Percentiles rank a stretch among this genome's conserved stretches.
phyloP scores from a whole-genome alignment of 1,140 invertebrate genomes.

The Drosophila malerkotliana region DNA sequence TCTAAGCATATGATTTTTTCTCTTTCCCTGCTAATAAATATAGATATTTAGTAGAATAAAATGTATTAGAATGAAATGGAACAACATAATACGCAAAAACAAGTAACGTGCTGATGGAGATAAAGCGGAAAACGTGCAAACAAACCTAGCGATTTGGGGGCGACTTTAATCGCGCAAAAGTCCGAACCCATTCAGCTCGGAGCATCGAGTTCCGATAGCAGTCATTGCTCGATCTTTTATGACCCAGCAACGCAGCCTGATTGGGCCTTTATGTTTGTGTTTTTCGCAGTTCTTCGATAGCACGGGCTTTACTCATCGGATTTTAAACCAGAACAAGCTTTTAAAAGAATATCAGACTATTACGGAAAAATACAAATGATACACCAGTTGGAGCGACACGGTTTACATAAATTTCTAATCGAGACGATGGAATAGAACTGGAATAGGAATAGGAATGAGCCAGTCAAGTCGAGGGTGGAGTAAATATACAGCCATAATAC shows the following conservation, averaged over 20 bases:
- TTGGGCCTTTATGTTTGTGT: constrained; percentile 50
- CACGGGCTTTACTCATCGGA: constrained; percentile 6
- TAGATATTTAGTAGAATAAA: too few species aligned
- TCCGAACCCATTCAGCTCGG: constrained; percentile 10
- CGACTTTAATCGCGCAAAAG: constrained; percentile 20
- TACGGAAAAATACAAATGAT: constrained; percentile 36
- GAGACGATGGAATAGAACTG: constrained; percentile 1
- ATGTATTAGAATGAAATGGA: not conserved
- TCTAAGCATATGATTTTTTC: too few species aligned
- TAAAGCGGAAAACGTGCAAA: not conserved
- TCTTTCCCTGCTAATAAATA: too few species aligned
- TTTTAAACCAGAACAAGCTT: constrained; percentile 13
- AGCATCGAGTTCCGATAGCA: constrained; percentile 40
- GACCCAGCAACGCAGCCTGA: constrained; percentile 44
- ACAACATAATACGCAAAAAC: not conserved
- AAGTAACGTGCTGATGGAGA: not conserved
- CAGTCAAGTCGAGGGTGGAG: constrained; percentile 1
- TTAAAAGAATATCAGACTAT: constrained; percentile 4
- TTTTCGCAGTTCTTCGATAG: constrained; percentile 39
- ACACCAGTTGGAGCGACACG: constrained; percentile 16
- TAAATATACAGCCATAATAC: constrained; percentile 21
- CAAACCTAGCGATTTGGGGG: not conserved
- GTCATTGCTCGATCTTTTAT: constrained; percentile 50
- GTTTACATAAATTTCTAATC: constrained; percentile 51
- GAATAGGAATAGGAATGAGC: constrained; percentile 12